These are phyloP conservation scores for Chaetodon trifascialis DNA, from an alignment of 2,113 vertebrate genomes.

Conservation along the genomic window DNA sequence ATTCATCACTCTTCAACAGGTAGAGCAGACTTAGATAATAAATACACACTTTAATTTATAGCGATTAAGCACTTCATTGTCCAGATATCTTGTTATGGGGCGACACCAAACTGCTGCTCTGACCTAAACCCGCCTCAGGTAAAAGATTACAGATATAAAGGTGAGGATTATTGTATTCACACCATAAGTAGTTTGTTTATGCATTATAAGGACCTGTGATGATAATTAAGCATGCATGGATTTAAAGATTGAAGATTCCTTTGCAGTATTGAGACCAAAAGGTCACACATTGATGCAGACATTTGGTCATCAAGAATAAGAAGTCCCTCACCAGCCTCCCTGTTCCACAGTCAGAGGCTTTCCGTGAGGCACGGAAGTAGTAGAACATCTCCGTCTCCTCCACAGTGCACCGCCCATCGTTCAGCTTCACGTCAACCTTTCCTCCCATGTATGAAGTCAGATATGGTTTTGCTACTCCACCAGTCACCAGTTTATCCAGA, in stretches of 20 bases:
- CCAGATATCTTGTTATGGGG: background rate
- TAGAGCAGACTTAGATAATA: too few relatives aligned
- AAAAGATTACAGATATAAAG: too few relatives aligned
- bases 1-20: too few relatives aligned
- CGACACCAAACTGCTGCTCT: background rate
- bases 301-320: too few relatives aligned
- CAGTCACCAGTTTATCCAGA: constrained; percentile 62
- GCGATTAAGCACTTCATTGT: background rate
- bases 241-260: background rate
- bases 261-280: background rate
- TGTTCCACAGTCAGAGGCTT: constrained; percentile 71
- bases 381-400: constrained; percentile 63
- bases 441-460: constrained; percentile 60
- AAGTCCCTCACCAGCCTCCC: constrained; percentile 63
- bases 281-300: background rate
- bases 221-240: background rate
- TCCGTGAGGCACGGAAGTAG: constrained; percentile 55
- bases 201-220: too few relatives aligned
- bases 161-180: too few relatives aligned
- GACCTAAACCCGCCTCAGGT: too few relatives aligned
- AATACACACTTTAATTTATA: too few relatives aligned
- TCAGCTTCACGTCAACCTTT: constrained; percentile 66
- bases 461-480: constrained; percentile 78
- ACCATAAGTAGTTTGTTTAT: too few relatives aligned
- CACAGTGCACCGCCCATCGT: constrained; percentile 72